Base-by-base conservation (phyloP, 2,888 invertebrate genomes). In the Nudaria mundana region DNA sequence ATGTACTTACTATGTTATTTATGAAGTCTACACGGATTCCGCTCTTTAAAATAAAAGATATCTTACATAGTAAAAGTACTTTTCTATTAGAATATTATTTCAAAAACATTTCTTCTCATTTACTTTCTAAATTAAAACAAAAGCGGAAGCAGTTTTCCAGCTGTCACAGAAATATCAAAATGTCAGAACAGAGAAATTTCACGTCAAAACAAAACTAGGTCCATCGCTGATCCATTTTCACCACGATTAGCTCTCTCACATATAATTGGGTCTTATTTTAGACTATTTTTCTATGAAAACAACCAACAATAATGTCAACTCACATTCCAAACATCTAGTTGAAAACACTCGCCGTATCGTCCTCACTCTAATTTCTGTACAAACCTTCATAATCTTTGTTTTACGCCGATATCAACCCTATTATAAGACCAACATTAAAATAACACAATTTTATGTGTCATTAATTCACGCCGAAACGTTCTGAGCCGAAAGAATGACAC, bases 371-470 rank as follows among this genome's bases (percentile, higher is more conserved):
- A 52, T 44, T 18, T 55, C 44, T 38, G 48, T 29, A 40, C 30
- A 22, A 57, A 53, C 53, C 57, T 66, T 59, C 56, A 47, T 52
- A 45, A 54, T 57, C 68, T 63, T 64, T 67, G 64, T 67, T 59
- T 53, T 58, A 59, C 61, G 25, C 44, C 53, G 53, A 59, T 56
- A 56, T 50, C 53, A 59, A 54, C 44, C 37, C 37, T 59, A 63
- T 66, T 63, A 58, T 60, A 63, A 66, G 59, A 63, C 55, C 53
- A 63, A 71, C 54, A 69, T 75, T 52, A 65, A 75, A 76, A 75
- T 75, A 75, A 70, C 66, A 69, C 65, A 37, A 56, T 64, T 75
- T 75, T 64, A 73, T 64, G 62, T 64, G 57, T 53, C 64, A 59
- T 63, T 62, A 67, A 71, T 61, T 67, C 59, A 56, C 50, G 50